Percentiles rank a stretch among this genome's conserved stretches.
phyloP scores from a whole-genome alignment of 2,113 vertebrate genomes.

The Pseudorhombus dupliciocellatus region DNA sequence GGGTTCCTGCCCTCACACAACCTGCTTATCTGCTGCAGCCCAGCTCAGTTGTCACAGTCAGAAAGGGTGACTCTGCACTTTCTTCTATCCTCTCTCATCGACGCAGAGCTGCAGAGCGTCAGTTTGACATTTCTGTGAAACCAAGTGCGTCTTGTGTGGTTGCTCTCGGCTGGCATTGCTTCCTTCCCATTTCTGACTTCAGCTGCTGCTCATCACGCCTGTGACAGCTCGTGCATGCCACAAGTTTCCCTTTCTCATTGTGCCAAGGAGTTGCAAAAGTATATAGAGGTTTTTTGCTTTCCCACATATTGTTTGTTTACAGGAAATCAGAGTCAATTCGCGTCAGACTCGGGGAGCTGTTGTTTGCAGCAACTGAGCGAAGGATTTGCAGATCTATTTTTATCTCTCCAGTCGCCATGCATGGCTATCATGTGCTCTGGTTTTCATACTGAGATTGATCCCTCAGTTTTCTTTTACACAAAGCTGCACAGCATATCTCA shows the following conservation, averaged over 20 bases:
- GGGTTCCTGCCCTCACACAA: conserved; percentile 39
- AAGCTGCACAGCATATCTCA: neutral
- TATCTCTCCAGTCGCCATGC: conserved; percentile 26
- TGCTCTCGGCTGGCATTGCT: conserved; percentile 49
- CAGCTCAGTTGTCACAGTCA: conserved; percentile 27
- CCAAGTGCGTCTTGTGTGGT: conserved; percentile 40
- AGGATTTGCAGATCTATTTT: conserved; percentile 66
- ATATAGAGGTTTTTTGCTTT: conserved; percentile 27
- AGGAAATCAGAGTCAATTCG: conserved; percentile 48
- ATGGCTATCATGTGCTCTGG: conserved; percentile 33
- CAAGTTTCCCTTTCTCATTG: conserved; percentile 59
- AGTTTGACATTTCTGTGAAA: conserved; percentile 37
- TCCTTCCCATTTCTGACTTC: conserved; percentile 67
- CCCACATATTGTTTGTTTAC: conserved; percentile 66
- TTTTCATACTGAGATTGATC: conserved; percentile 52
- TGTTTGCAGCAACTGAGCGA: conserved; percentile 34
- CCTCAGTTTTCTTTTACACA: conserved; percentile 3
- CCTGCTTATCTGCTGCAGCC: conserved; percentile 56
- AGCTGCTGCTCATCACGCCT: conserved; percentile 20
- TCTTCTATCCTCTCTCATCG: neutral
- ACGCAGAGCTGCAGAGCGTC: conserved; percentile 25
- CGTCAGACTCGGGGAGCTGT: neutral
- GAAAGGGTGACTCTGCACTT: conserved; percentile 8
- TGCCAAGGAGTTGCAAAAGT: conserved; percentile 17
- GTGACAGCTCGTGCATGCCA: conserved; percentile 19